These are phyloP conservation scores for Phoronis australis DNA, from an alignment of 2,888 invertebrate species.

Conservation along the genomic window DNA sequence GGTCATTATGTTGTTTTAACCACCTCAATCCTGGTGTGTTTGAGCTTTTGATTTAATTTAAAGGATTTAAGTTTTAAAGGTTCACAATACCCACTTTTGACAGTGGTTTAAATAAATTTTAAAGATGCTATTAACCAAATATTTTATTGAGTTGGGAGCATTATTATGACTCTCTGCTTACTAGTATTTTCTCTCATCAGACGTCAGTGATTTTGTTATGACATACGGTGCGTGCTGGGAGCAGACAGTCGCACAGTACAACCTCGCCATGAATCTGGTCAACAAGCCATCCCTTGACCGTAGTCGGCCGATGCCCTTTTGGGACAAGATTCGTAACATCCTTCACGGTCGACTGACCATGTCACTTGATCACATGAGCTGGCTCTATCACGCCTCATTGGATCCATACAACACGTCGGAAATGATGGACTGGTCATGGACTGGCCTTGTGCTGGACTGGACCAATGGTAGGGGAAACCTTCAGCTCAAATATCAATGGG, in stretches of 20 bases:
- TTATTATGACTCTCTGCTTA: too few relatives aligned
- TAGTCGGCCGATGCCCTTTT: slow-evolving; percentile 87
- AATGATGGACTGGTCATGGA: slow-evolving; percentile 97
- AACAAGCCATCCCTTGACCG: slow-evolving; percentile 65
- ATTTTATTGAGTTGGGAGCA: too few relatives aligned
- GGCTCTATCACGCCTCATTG: slow-evolving; percentile 87
- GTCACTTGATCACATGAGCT: slow-evolving; percentile 79
- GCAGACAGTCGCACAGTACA: slow-evolving; percentile 87
- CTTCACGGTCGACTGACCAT: slow-evolving; percentile 89
- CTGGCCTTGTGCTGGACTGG: slow-evolving; percentile 89
- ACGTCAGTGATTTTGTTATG: slow-evolving; percentile 80
- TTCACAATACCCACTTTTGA: too few relatives aligned
- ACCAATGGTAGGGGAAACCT: slow-evolving; percentile 75
- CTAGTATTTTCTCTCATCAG: too few relatives aligned
- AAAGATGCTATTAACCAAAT: too few relatives aligned
- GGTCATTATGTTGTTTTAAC: too few relatives aligned
- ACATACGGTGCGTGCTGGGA: slow-evolving; percentile 99
- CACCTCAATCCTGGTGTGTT: too few relatives aligned
- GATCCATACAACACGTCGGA: slow-evolving; percentile 99
- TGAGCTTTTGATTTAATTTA: too few relatives aligned
- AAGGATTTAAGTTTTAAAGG: too few relatives aligned
- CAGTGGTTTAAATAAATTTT: too few relatives aligned
- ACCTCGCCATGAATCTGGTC: slow-evolving; percentile 72
- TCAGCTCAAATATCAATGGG: too few relatives aligned
- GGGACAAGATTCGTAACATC: slow-evolving; percentile 91